phyloP scores from a whole-genome alignment of 2,797 vertebrate genomes.

The Chiloscyllium punctatum region DNA sequence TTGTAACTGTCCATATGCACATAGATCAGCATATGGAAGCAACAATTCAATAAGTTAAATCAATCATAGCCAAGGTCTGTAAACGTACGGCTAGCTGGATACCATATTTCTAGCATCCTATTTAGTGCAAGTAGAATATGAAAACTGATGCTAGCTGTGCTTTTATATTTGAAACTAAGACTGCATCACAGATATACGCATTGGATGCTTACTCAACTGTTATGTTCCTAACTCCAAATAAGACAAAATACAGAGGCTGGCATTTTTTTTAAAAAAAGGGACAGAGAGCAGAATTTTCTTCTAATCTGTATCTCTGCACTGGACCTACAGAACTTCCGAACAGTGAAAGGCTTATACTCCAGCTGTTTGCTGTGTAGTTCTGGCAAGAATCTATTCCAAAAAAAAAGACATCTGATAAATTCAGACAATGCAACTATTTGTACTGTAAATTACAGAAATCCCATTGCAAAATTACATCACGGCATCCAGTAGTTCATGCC shows the following conservation, averaged over 20 bases:
- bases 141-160: background rate
- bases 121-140: background rate
- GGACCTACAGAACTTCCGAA: slow-evolving; percentile 48
- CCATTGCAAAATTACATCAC: slow-evolving; percentile 59
- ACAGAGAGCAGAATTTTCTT: background rate
- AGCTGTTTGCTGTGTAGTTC: slow-evolving; percentile 70
- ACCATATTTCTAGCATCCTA: background rate
- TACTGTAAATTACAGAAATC: slow-evolving; percentile 61
- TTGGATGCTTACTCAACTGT: background rate
- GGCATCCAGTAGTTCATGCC: slow-evolving; percentile 54
- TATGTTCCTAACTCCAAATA: background rate
- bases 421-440: slow-evolving; percentile 76
- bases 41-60: background rate
- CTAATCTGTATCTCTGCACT: background rate
- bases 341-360: slow-evolving; percentile 64
- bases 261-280: background rate
- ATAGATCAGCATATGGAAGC: background rate
- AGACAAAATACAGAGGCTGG: background rate
- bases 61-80: background rate
- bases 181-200: background rate
- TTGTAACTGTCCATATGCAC: background rate
- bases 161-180: background rate
- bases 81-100: background rate
- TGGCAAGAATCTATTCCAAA: slow-evolving; percentile 56
- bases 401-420: slow-evolving; percentile 56